Percentiles rank a stretch among this genome's conserved stretches.
These are phyloP conservation scores for Epizoanthus rinbou DNA, from an alignment of 92 coral and sea anemone genomes.

Conservation along the genomic window DNA sequence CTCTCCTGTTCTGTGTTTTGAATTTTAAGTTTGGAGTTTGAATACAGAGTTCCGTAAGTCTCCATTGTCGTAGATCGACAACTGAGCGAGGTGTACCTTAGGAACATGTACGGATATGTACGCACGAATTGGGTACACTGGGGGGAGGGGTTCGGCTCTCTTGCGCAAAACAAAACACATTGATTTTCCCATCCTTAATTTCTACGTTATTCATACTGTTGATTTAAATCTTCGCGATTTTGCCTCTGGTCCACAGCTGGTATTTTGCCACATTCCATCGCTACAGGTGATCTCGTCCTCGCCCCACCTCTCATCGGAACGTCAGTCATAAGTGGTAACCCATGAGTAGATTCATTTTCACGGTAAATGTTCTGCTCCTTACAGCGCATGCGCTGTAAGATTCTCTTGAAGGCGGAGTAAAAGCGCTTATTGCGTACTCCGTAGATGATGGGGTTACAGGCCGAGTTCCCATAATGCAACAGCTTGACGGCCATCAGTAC, in stretches of 20 bases:
- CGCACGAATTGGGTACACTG: too few relatives aligned
- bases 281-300: background rate
- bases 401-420: conserved; percentile 68
- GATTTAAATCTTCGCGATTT: background rate
- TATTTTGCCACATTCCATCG: background rate
- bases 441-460: conserved; percentile 79
- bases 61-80: too few relatives aligned
- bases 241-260: too few relatives aligned
- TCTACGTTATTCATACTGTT: background rate
- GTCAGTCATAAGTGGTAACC: conserved; percentile 5
- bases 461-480: conserved; percentile 85
- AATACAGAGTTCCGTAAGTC: too few relatives aligned
- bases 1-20: too few relatives aligned
- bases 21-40: too few relatives aligned
- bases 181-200: background rate
- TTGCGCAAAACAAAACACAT: background rate
- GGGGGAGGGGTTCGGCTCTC: too few relatives aligned
- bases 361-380: conserved; percentile 28
- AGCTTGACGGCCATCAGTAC: conserved; percentile 69
- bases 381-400: conserved; percentile 58
- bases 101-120: too few relatives aligned
- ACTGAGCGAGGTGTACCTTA: too few relatives aligned
- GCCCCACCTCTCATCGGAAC: background rate
- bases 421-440: conserved; percentile 79
- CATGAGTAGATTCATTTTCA: background rate